Percentiles rank a stretch among this genome's conserved stretches.
Conservation (phyloP, 2,113 vertebrate species). For the Platichthys stellatus region DNA sequence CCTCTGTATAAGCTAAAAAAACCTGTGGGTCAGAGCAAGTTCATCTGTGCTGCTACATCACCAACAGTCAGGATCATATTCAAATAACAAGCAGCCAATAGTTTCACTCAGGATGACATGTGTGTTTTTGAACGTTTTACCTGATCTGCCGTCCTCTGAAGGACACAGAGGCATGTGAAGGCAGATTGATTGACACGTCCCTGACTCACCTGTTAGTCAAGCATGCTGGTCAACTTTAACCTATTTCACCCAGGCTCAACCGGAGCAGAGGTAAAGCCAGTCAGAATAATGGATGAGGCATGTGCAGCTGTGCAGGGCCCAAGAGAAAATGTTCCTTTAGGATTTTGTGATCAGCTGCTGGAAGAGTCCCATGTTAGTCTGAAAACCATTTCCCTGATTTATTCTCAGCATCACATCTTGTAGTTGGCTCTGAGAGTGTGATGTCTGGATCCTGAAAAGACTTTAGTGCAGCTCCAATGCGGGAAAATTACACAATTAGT, state of each 20-base stretch:
- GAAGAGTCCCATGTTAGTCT: neutral
- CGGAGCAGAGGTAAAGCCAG: neutral
- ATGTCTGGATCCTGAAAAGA: conserved; percentile 1
- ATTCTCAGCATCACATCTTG: conserved; percentile 9
- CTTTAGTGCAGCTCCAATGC: neutral
- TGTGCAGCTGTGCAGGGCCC: neutral
- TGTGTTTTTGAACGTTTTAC: neutral
- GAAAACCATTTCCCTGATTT: conserved; percentile 1
- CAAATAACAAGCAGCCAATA: neutral
- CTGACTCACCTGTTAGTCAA: neutral
- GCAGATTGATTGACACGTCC: neutral
- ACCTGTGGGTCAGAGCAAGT: conserved; percentile 34
- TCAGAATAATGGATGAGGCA: neutral
- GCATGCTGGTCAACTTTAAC: neutral
- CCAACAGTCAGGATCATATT: neutral
- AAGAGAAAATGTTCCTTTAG: neutral
- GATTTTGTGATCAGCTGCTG: conserved; percentile 1
- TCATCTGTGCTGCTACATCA: conserved; percentile 21
- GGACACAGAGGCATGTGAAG: neutral
- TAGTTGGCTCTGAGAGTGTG: conserved; percentile 9
- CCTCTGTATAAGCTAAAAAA: conserved; percentile 52
- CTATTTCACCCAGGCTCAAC: neutral
- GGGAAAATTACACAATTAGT: neutral
- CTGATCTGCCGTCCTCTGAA: neutral
- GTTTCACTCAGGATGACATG: neutral